phyloP scores from a whole-genome alignment of 2,888 invertebrate genomes.

The Thumatha senex region DNA sequence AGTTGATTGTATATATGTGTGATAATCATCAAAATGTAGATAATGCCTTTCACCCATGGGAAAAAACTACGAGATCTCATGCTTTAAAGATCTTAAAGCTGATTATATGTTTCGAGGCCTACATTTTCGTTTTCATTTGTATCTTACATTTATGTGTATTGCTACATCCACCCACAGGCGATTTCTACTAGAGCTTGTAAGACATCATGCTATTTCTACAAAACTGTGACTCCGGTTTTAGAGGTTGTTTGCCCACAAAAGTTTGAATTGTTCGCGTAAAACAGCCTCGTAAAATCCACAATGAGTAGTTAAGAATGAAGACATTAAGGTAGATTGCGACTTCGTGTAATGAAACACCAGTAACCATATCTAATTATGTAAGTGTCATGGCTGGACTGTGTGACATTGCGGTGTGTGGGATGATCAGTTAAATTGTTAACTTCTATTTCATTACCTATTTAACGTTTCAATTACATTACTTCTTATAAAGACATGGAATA shows the following conservation, averaged over 20 bases:
- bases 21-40: too few relatives aligned
- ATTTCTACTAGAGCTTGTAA: constrained; percentile 39
- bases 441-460: too few relatives aligned
- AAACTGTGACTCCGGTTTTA: constrained; percentile 50
- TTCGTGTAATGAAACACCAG: constrained; percentile 6
- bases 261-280: constrained; percentile 36
- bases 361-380: constrained; percentile 3
- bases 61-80: constrained; percentile 37
- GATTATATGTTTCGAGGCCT: constrained; percentile 50
- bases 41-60: too few relatives aligned
- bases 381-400: neutral
- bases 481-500: too few relatives aligned
- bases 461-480: too few relatives aligned
- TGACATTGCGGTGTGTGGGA: neutral
- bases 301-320: constrained; percentile 40
- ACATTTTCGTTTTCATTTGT: constrained; percentile 27
- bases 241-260: constrained; percentile 49
- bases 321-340: constrained; percentile 33
- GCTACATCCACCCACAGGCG: constrained; percentile 54
- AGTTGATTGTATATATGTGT: too few relatives aligned
- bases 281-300: constrained; percentile 36
- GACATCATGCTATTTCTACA: constrained; percentile 57
- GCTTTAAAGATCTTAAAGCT: constrained; percentile 58
- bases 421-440: too few relatives aligned
- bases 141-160: neutral